These are phyloP conservation scores for Paracanthobrama guichenoti DNA, from an alignment of 2,113 vertebrate species.

Conservation along the genomic window DNA sequence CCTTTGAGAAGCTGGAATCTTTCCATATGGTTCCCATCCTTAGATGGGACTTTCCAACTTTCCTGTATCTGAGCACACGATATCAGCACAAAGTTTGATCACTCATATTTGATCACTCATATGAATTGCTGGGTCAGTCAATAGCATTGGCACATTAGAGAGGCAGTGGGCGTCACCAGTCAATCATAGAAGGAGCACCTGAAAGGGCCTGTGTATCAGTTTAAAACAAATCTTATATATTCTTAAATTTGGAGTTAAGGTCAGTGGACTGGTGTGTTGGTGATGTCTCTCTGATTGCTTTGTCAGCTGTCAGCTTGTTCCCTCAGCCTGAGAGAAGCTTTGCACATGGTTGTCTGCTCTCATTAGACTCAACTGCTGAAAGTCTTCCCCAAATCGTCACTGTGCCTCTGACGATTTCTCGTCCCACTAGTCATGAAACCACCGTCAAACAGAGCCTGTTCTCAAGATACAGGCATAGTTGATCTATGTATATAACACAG, in stretches of 20 bases:
- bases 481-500: not conserved
- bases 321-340: slow-evolving; percentile 30
- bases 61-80: not conserved
- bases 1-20: not conserved
- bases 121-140: not conserved
- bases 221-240: not conserved
- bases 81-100: not conserved
- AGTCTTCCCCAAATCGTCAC: slow-evolving; percentile 10
- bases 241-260: not conserved
- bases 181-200: not conserved
- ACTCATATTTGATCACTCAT: not conserved
- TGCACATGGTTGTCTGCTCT: slow-evolving; percentile 31
- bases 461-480: not conserved
- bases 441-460: not conserved
- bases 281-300: slow-evolving; percentile 6
- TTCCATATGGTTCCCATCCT: not conserved
- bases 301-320: slow-evolving; percentile 26
- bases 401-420: slow-evolving; percentile 16
- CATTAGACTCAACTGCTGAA: slow-evolving; percentile 33
- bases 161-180: not conserved
- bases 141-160: not conserved
- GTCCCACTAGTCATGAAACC: not conserved
- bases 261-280: slow-evolving; percentile 20
- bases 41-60: not conserved
- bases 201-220: not conserved